Conservation (phyloP, 2,113 vertebrate species). For the Scartelaos histophorus region DNA sequence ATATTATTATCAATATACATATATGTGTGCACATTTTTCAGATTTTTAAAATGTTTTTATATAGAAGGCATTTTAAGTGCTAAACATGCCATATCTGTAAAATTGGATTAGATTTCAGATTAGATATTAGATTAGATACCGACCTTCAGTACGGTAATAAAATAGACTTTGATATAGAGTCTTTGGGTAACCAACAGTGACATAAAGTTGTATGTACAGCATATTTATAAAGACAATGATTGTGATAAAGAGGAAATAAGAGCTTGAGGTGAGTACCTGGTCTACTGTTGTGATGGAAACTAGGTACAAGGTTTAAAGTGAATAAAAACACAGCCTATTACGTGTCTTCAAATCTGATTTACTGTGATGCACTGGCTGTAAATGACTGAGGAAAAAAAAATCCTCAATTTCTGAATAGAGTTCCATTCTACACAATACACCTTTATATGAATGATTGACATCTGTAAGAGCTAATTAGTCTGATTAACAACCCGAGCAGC, state of each 20-base stretch:
- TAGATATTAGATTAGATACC: no score
- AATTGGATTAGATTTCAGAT: no score
- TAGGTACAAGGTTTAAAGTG: not conserved
- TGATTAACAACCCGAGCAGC: constrained; percentile 1
- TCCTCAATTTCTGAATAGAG: not conserved
- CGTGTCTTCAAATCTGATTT: not conserved
- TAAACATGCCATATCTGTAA: no score
- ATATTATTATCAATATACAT: no score
- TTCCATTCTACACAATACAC: not conserved
- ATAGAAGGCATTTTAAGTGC: no score
- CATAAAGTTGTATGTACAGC: no score
- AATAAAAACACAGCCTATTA: not conserved
- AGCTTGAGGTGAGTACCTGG: not conserved
- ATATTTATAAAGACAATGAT: not conserved
- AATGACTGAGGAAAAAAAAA: not conserved
- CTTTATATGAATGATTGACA: not conserved
- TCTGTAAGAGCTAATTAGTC: not conserved
- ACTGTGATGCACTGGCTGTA: not conserved
- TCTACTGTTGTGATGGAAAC: not conserved
- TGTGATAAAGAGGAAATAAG: not conserved
- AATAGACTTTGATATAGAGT: no score
- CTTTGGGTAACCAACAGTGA: no score
- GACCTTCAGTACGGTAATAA: no score
- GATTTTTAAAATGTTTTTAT: no score
- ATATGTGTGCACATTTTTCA: no score